phyloP scores from a whole-genome alignment of 2,113 vertebrate species.

The Elachura formosa region DNA sequence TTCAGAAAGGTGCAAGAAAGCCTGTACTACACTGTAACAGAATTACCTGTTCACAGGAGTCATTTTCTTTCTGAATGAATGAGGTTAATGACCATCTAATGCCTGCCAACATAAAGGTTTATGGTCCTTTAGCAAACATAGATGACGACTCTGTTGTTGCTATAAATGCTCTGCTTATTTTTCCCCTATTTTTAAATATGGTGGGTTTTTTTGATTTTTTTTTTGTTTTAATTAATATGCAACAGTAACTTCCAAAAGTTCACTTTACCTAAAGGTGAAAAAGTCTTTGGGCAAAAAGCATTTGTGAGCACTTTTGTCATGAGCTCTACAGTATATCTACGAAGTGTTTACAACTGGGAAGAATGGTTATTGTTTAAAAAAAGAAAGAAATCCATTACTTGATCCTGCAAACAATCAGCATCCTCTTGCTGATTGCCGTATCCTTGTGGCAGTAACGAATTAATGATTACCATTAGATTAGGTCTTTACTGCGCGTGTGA shows the following conservation, averaged over 20 bases:
- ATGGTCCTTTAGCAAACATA: slow-evolving; percentile 9
- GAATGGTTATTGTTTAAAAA: neutral
- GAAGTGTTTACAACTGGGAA: neutral
- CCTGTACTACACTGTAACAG: neutral
- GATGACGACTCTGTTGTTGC: neutral
- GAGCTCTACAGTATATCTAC: neutral
- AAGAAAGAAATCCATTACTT: neutral
- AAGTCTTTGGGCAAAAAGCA: neutral
- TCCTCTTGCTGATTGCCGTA: neutral
- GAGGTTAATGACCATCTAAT: slow-evolving; percentile 36
- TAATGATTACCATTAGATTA: slow-evolving; percentile 51
- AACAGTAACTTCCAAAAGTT: neutral
- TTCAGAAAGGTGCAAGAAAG: neutral
- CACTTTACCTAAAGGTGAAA: neutral
- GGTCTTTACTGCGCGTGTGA: neutral
- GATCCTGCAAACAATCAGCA: neutral
- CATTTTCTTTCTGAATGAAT: slow-evolving; percentile 38
- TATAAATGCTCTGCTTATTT: neutral
- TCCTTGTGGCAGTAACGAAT: neutral
- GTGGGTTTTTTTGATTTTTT: neutral
- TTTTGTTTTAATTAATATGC: neutral
- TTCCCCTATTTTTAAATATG: neutral
- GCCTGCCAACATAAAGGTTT: neutral
- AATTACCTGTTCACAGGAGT: neutral
- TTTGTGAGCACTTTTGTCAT: neutral